Base-by-base conservation (phyloP, 2,888 invertebrate species). In the Lycaena phlaeas region DNA sequence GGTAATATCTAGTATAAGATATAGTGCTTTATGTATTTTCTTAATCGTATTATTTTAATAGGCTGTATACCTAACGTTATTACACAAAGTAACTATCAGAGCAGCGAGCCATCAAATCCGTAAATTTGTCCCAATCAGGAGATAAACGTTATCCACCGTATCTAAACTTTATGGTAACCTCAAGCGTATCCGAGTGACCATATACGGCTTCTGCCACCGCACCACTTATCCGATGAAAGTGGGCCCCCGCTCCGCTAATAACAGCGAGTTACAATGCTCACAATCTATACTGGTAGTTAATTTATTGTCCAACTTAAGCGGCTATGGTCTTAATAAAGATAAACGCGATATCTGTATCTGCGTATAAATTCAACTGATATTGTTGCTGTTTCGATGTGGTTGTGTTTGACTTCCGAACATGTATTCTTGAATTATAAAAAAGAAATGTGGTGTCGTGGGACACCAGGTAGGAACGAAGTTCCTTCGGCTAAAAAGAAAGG, bases 191-290 rank as follows among this genome's bases (percentile, higher is more conserved):
- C 71, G 67, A 62, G 54, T 60, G 45, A 49, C 70, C 69, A 50
- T 76, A 69, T 71, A 74, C 59, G 73, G 69, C 61, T 66, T 70
- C 69, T 64, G 71, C 72, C 61, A 69, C 68, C 63, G 65, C 59
- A 61, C 70, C 62, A 68, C 68, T 70, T 72, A 63, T 61, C 54
- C 56, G 64, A 68, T 65, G 73, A 78, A 76, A 74, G 74, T 68
- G 54, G 63, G 51, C 57, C 54, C n/a, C 36, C 52, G 56, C 54
- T 55, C 59, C 30, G 61, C 68, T 73, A 70, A 72, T 73, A 74
- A 66, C 70, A 58, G 64, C 50, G 54, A 52, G 43, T 49, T 48
- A 48, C 48, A 49, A 49, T 49, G 44, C 41, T 41, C 44, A 48
- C 56, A 56, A 56, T 57, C 56, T 51, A 46, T 50, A 49, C 47